Percentiles rank a stretch among this genome's conserved stretches.
Evolutionary conservation across 1,140 invertebrate genomes (phyloP).

Genomic region (Bombyx mandarina): DNA sequence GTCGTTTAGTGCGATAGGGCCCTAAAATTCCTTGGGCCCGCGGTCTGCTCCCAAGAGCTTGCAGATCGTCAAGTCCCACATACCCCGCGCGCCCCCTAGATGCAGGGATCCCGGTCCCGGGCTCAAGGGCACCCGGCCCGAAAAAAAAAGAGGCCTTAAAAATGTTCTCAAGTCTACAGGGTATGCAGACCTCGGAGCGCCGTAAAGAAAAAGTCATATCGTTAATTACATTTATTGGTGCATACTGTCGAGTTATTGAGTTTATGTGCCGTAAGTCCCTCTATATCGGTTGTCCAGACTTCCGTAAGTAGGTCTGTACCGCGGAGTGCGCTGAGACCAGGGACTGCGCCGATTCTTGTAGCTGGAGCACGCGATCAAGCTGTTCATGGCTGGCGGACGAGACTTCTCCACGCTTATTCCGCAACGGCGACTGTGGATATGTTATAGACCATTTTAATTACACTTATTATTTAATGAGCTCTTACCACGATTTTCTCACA

Average conservation of each 20-base stretch:
- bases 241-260: not conserved
- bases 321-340: constrained; percentile 65
- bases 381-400: constrained; percentile 78
- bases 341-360: constrained; percentile 80
- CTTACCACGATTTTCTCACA: too few species aligned
- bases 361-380: constrained; percentile 81
- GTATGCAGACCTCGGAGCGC: not conserved
- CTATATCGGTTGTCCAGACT: constrained; percentile 48
- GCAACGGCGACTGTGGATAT: constrained; percentile 38
- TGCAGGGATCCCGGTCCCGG: too few species aligned
- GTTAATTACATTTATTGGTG: not conserved
- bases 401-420: constrained; percentile 73
- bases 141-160: too few species aligned
- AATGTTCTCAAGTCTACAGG: too few species aligned
- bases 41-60: too few species aligned
- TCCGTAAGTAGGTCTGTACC: constrained; percentile 52
- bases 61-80: too few species aligned
- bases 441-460: too few species aligned
- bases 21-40: too few species aligned
- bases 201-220: not conserved
- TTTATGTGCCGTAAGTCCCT: constrained; percentile 34
- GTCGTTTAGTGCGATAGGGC: too few species aligned
- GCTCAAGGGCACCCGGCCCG: too few species aligned
- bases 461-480: too few species aligned
- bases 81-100: too few species aligned